Base-by-base conservation (phyloP, 2,888 invertebrate genomes). In the Ganaspis brasiliensis region DNA sequence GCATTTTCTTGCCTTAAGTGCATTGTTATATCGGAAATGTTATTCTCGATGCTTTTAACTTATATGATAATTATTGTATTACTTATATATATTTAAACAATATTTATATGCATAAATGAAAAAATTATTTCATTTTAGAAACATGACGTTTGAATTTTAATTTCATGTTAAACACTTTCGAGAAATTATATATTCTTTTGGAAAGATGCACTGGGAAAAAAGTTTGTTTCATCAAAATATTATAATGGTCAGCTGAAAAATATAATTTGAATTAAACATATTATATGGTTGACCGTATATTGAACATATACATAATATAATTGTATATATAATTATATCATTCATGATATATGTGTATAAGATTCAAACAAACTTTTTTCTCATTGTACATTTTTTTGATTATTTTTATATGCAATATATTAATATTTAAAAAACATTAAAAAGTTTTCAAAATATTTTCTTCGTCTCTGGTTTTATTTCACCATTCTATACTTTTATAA, bases 61-160 rank as follows among this genome's bases (percentile, higher is more conserved):
- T 67, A 19, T 52, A 49, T 40, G 12, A 40, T 14, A 45, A 8
- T 67, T 67, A 45, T 26, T n/a, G 26, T 24, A 67, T 10, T 45
- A 67, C n/a, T 26, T 67, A 67, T 67, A 67, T 21, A 21, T 52
- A 52, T 52, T n/a, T 49, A 49, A 16, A 52, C 16, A 45, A 67
- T 67, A 67, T 67, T 67, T 67, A 67, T 67, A 67, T 45, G 67
- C 67, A 12, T 63, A 67, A n/a, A 52, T 52, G 16, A 16, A 52
- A 52, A 52, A 16, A 52, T 16, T 5, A 52, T 52, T 52, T 19
- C 9, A 16, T 52, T 52, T 52, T 16, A 16, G 19, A 52, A 49
- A 16, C 16, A 9, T 52, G 52, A 52, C 6, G 9, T 16, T 52
- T 49, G 16, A 6, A n/a, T 52, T 52, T 52, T 52, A 1, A 8